These are phyloP conservation scores for Hippocampus zosterae DNA, from an alignment of 2,113 vertebrate species.

Conservation along the genomic window DNA sequence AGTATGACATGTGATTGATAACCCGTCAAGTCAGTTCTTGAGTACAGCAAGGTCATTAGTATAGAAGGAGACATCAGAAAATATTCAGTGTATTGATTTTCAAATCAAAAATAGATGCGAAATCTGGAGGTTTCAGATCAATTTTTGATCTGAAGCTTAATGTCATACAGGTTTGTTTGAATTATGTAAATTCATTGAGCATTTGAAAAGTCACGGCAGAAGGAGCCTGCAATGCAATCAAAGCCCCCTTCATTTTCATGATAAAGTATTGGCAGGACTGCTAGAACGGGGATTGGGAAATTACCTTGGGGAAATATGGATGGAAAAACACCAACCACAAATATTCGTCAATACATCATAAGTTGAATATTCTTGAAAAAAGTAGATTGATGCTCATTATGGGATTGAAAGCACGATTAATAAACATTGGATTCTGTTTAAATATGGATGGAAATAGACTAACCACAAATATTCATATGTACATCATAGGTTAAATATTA, in stretches of 20 bases:
- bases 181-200: not conserved
- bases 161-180: not conserved
- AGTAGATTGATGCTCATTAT: not conserved
- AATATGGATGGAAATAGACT: not conserved
- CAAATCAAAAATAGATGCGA: no score
- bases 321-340: not conserved
- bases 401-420: not conserved
- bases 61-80: not conserved
- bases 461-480: not conserved
- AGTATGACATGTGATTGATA: conserved; percentile 55
- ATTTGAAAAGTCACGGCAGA: not conserved
- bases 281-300: not conserved
- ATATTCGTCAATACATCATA: not conserved
- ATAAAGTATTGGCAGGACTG: not conserved
- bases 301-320: not conserved
- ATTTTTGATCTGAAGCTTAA: not conserved
- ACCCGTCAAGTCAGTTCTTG: conserved; percentile 33
- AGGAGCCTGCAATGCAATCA: not conserved
- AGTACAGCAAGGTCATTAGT: conserved; percentile 9
- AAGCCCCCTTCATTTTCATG: not conserved
- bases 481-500: not conserved
- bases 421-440: no score
- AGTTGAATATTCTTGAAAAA: not conserved
- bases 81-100: not conserved
- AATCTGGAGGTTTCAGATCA: not conserved